Conservation (phyloP, 2,888 invertebrate species). For the Eupithecia dodoneata region DNA sequence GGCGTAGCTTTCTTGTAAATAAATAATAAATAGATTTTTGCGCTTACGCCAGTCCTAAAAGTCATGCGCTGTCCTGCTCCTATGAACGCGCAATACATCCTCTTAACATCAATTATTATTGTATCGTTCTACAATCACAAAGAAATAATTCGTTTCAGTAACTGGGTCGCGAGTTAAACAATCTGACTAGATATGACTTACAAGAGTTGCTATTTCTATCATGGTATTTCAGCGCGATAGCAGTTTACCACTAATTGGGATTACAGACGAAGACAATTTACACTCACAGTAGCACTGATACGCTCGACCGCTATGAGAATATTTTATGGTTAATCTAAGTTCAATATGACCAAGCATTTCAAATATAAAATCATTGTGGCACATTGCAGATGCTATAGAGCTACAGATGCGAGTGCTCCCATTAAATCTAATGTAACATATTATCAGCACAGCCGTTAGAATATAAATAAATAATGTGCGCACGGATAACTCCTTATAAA, state of each 20-base stretch:
- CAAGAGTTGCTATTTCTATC: not conserved
- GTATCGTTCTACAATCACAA: no score
- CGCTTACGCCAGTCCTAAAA: no score
- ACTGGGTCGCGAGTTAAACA: not conserved
- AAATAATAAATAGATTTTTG: no score
- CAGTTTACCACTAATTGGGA: not conserved
- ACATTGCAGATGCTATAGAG: conserved; percentile 14
- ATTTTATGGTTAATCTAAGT: conserved; percentile 9
- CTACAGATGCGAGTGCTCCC: conserved; percentile 7
- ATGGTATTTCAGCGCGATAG: not conserved
- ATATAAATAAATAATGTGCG: conserved; percentile 75
- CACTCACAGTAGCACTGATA: conserved; percentile 63
- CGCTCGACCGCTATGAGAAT: conserved; percentile 31
- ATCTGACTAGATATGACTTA: not conserved
- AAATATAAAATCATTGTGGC: conserved; percentile 14
- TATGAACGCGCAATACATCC: no score
- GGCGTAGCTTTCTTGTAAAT: no score
- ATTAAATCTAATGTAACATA: conserved; percentile 60
- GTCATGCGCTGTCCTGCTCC: no score
- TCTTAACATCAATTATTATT: no score
- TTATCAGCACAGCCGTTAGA: conserved; percentile 63
- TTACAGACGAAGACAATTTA: not conserved
- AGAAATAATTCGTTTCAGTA: not conserved
- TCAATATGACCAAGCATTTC: conserved; percentile 10
- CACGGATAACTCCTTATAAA: conserved; percentile 80